These are phyloP conservation scores for Perca flavescens DNA, from an alignment of 2,113 vertebrate species.

Conservation along the genomic window DNA sequence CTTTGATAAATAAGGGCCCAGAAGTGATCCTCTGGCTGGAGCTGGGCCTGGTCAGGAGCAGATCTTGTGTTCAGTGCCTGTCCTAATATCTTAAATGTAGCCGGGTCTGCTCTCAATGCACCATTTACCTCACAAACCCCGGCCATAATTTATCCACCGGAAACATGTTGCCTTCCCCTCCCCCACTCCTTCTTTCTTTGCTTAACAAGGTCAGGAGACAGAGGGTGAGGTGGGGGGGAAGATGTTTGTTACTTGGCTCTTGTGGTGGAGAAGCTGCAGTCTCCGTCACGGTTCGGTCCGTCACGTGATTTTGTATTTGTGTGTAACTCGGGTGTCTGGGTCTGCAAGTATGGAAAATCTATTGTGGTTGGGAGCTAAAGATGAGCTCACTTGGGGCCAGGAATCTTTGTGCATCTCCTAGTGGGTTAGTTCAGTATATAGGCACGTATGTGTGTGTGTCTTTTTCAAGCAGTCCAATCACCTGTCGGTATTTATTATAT, in stretches of 20 bases:
- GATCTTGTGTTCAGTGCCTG: constrained; percentile 29
- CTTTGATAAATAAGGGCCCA: constrained; percentile 7
- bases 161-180: constrained; percentile 34
- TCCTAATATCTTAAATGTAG: constrained; percentile 48
- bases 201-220: constrained; percentile 76
- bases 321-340: constrained; percentile 5
- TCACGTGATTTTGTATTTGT: constrained; percentile 17
- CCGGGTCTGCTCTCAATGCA: constrained; percentile 48
- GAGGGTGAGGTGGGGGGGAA: constrained; percentile 26
- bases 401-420: constrained; percentile 12
- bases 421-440: not conserved
- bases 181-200: constrained; percentile 57
- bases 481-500: not conserved
- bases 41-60: constrained; percentile 12
- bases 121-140: constrained; percentile 53
- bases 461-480: not conserved
- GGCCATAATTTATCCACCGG: constrained; percentile 14
- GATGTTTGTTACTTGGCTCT: constrained; percentile 62
- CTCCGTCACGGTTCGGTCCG: constrained; percentile 16
- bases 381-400: constrained; percentile 33
- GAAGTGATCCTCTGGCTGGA: constrained; percentile 26
- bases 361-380: constrained; percentile 25
- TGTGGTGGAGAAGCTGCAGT: constrained; percentile 25
- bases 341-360: constrained; percentile 52
- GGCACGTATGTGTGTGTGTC: not conserved